phyloP scores from a whole-genome alignment of 2,888 invertebrate species.

The Leptinotarsa tumamoca region DNA sequence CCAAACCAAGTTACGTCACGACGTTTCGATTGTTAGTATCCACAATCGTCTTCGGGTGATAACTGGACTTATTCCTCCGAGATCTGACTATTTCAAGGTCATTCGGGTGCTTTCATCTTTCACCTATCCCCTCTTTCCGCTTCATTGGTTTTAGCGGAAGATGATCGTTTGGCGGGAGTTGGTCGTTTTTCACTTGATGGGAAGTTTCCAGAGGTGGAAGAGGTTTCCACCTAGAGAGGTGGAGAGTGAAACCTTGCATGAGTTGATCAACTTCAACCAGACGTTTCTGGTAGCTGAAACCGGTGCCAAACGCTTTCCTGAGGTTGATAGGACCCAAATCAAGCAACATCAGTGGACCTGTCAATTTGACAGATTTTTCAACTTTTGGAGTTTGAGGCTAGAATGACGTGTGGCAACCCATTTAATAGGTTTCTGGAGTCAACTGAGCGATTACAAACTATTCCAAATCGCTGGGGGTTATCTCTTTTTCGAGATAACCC shows the following conservation, averaged over 20 bases:
- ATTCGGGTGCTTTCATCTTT: too few relatives aligned
- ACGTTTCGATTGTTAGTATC: too few relatives aligned
- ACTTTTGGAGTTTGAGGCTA: not conserved
- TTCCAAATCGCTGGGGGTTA: not conserved
- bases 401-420: not conserved
- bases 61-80: too few relatives aligned
- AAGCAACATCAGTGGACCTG: not conserved
- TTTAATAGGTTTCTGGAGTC: not conserved
- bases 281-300: not conserved
- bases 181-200: too few relatives aligned
- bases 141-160: too few relatives aligned
- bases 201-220: too few relatives aligned
- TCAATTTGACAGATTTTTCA: not conserved
- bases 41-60: too few relatives aligned
- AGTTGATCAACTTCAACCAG: not conserved
- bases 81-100: too few relatives aligned
- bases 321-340: not conserved
- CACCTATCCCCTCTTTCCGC: too few relatives aligned
- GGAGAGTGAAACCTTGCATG: not conserved
- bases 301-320: not conserved
- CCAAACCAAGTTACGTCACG: too few relatives aligned
- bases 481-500: not conserved
- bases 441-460: not conserved
- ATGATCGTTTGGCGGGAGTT: too few relatives aligned
- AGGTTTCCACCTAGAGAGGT: too few relatives aligned